These are phyloP conservation scores for Acanthopleura granulata DNA, from an alignment of 2,888 invertebrate genomes.

Conservation along the genomic window DNA sequence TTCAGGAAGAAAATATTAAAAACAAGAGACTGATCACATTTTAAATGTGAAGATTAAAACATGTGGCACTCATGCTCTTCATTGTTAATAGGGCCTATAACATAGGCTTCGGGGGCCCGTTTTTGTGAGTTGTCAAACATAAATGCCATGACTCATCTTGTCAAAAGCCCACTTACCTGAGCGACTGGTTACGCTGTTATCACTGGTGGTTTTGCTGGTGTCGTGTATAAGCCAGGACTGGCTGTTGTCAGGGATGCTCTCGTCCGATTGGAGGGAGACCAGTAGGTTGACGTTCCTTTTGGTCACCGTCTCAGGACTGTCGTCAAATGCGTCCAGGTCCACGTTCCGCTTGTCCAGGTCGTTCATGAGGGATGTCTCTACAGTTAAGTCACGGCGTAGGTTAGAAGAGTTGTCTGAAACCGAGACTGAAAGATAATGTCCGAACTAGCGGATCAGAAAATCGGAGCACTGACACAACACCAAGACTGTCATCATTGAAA, in stretches of 20 bases:
- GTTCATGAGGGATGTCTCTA: constrained; percentile 63
- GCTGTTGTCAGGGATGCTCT: constrained; percentile 45
- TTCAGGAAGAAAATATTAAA: too few species aligned
- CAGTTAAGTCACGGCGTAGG: constrained; percentile 60
- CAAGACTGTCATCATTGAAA: too few species aligned
- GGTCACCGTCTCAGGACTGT: constrained; percentile 47
- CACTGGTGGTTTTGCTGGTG: constrained; percentile 57
- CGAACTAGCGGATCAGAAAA: too few species aligned
- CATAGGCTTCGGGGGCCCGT: too few species aligned
- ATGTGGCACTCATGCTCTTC: too few species aligned
- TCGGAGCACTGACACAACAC: too few species aligned
- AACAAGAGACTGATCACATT: too few species aligned
- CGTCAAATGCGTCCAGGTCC: constrained; percentile 45
- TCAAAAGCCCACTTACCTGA: constrained; percentile 38
- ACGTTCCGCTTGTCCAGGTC: constrained; percentile 61
- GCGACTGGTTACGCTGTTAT: constrained; percentile 52
- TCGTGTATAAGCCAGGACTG: constrained; percentile 51
- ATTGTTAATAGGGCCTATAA: too few species aligned
- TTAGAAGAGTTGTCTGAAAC: constrained; percentile 33
- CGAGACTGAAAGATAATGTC: neutral
- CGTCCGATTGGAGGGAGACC: constrained; percentile 55
- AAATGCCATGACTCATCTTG: too few species aligned
- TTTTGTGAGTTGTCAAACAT: too few species aligned
- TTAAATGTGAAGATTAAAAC: too few species aligned
- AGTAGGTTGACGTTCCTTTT: constrained; percentile 59